phyloP scores from a whole-genome alignment of 2,113 vertebrate genomes.

The Xerus inauris region DNA sequence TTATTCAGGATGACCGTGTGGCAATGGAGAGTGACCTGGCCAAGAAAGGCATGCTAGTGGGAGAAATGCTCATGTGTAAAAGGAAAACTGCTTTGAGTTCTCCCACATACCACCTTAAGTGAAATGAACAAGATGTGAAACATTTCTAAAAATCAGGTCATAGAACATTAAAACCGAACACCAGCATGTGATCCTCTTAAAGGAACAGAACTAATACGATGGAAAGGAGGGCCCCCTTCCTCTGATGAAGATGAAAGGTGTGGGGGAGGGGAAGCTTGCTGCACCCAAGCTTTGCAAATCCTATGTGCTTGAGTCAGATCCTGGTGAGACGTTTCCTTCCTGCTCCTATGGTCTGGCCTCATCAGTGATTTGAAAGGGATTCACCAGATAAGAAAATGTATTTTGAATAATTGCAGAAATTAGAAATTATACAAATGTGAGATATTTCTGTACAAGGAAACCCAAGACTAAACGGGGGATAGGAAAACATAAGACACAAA shows the following conservation, averaged over 20 bases:
- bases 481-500: neutral
- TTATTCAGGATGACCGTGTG: neutral
- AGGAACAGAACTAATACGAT: neutral
- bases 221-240: neutral
- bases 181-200: neutral
- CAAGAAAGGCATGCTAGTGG: rapidly evolving
- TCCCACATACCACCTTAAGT: neutral
- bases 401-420: neutral
- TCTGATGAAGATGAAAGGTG: neutral
- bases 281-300: no score
- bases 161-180: neutral
- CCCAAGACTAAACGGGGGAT: neutral
- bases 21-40: no score
- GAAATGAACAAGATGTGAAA: neutral
- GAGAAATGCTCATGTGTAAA: rapidly evolving
- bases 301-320: neutral
- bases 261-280: neutral
- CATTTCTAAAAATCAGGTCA: neutral
- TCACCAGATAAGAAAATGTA: neutral
- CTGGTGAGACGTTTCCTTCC: neutral
- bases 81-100: neutral
- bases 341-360: neutral
- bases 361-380: neutral
- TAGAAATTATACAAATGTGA: neutral
- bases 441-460: neutral